Evolutionary conservation across 2,888 invertebrate species (phyloP), one percentile per base, ranked within the genome.

Genomic region (Synanthedon myopaeformis): DNA sequence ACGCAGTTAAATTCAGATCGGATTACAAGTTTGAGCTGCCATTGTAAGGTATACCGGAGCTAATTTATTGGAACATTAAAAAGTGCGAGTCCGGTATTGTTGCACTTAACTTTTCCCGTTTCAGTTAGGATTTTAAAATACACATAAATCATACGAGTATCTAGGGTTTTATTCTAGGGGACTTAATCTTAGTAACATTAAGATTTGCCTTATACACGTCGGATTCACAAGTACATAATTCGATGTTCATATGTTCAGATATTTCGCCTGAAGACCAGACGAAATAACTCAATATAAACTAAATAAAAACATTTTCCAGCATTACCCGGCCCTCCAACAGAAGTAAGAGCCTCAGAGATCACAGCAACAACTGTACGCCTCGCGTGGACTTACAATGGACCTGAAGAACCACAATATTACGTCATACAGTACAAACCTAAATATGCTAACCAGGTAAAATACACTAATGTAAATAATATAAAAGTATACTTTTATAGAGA

Each of bases 341-440:
- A 95, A 76, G 94, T 99, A 49, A 91, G 93, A 66, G 94, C 96
- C 35, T 96, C 96, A 2, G 98, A 98, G 78, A 94, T 98, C 63
- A 97, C 97, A 3, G 95, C 98, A 6, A 95, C 96, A 17, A 95
- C 97, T 2, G 96, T 99, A 23, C 91, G 96, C 54, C 89, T 99
- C 56, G 92, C 94, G 12, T 99, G 99, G 99, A 93, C 95, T 0
- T 96, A 96, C 83, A 94, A 93, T 67, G 93, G 93, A 12, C 91
- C 94, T 1, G 95, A 95, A 70, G 96, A 97, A 68, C 91, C 97
- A n/a, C 94, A 94, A 69, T 97, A 97, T 79, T 99, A 97, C 86
- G 95, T 97, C 63, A 96, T 99, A 69, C 96, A 97, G 82, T 98
- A 97, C 90, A 97, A 97, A 79, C 96, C 96, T 51, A 97, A 96